phyloP scores from a whole-genome alignment of 2,888 invertebrate genomes.

The Willowsia nigromaculata region DNA sequence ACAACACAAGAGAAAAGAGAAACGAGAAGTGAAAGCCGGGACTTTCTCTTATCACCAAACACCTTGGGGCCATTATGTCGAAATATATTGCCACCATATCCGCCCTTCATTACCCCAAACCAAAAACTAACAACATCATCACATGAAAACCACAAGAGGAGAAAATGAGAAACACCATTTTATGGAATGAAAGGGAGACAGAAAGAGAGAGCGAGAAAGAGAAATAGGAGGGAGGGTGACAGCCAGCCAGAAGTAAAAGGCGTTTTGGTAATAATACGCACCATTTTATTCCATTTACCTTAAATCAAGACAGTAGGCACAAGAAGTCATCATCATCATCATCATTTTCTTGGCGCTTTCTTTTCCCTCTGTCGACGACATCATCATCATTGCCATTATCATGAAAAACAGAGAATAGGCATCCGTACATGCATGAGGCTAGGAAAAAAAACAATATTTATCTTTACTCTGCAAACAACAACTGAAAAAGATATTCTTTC shows the following conservation, averaged over 20 bases:
- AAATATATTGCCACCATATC: conserved; percentile 78
- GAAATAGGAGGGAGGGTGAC: conserved; percentile 46
- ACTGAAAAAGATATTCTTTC: not conserved
- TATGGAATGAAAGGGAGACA: conserved; percentile 10
- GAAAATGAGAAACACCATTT: conserved; percentile 62
- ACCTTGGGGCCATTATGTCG: conserved; percentile 78
- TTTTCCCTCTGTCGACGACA: conserved; percentile 24
- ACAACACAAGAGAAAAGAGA: conserved; percentile 61
- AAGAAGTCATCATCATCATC: conserved; percentile 61
- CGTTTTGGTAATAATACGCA: conserved; percentile 40
- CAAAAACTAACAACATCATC: conserved; percentile 62
- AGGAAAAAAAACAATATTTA: conserved; percentile 35
- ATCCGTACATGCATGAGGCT: not conserved
- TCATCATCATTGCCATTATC: conserved; percentile 58
- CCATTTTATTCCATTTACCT: conserved; percentile 55
- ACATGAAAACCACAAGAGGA: conserved; percentile 45
- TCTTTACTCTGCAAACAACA: conserved; percentile 36
- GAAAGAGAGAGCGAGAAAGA: conserved; percentile 29
- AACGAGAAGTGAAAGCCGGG: conserved; percentile 68
- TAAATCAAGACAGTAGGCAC: conserved; percentile 59
- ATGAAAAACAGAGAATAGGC: conserved; percentile 59
- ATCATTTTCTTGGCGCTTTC: conserved; percentile 36
- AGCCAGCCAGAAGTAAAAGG: conserved; percentile 33
- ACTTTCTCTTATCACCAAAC: conserved; percentile 74
- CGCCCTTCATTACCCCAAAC: conserved; percentile 78